phyloP scores from a whole-genome alignment of 1,140 invertebrate species.

The Anagrus nilaparvatae region DNA sequence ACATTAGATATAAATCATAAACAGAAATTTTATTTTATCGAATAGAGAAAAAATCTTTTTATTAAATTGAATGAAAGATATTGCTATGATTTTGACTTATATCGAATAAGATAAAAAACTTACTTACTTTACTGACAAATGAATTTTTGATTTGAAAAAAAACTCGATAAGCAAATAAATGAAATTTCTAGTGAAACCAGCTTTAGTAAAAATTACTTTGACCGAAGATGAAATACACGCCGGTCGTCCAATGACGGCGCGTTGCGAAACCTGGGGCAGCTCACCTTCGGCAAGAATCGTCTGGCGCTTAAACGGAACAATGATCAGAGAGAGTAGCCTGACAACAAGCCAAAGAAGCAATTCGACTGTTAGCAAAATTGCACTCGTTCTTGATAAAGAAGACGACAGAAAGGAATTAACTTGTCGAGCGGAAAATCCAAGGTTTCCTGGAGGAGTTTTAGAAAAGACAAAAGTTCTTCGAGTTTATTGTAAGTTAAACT shows the following conservation, averaged over 20 bases:
- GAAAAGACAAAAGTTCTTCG: conserved; percentile 67
- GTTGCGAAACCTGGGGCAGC: conserved; percentile 62
- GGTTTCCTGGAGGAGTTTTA: conserved; percentile 67
- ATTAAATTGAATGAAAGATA: too few relatives aligned
- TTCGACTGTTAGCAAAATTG: conserved; percentile 62
- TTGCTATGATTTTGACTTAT: too few relatives aligned
- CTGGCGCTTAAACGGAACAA: conserved; percentile 59
- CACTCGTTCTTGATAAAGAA: conserved; percentile 58
- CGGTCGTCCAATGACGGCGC: conserved; percentile 49
- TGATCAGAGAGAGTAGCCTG: conserved; percentile 45
- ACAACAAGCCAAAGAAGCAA: conserved; percentile 50
- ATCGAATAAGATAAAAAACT: too few relatives aligned
- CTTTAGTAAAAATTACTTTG: conserved; percentile 54
- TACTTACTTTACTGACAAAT: too few relatives aligned
- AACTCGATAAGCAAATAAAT: too few relatives aligned
- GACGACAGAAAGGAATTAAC: conserved; percentile 75
- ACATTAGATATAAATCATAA: too few relatives aligned
- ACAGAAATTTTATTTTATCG: too few relatives aligned
- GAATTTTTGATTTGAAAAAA: too few relatives aligned
- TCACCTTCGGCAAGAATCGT: conserved; percentile 61
- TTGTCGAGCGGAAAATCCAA: conserved; percentile 81
- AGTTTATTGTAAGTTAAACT: conserved; percentile 75
- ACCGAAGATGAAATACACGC: conserved; percentile 51
- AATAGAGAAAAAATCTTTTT: too few relatives aligned
- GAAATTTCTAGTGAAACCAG: conserved; percentile 58